Conservation (phyloP, 1,140 invertebrate genomes). For the Oscheius sp. region DNA sequence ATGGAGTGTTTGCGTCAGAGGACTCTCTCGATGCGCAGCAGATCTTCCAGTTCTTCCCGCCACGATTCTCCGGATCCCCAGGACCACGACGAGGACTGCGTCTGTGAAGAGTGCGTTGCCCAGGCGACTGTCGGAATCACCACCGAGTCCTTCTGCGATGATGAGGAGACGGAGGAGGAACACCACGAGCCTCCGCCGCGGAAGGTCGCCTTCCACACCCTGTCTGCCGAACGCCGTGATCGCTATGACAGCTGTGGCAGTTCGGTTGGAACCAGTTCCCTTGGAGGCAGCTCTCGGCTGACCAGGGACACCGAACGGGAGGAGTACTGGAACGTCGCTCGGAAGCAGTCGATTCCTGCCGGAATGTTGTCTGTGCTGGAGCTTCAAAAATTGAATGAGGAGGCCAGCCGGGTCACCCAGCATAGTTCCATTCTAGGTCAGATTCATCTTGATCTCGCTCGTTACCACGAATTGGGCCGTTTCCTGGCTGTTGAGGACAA, state of each 20-base stretch:
- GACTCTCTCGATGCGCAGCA: background rate
- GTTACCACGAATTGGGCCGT: constrained; percentile 68
- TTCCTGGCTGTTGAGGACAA: constrained; percentile 61
- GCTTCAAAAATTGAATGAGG: constrained; percentile 34
- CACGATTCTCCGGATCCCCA: background rate
- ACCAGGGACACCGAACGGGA: constrained; percentile 62
- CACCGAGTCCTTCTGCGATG: background rate
- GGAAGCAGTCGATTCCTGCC: constrained; percentile 48
- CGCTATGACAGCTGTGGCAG: background rate
- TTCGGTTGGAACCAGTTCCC: constrained; percentile 42
- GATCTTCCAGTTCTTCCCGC: background rate
- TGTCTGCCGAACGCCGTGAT: background rate
- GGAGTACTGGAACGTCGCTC: constrained; percentile 60
- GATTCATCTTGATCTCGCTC: constrained; percentile 68
- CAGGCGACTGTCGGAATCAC: background rate
- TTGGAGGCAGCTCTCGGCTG: constrained; percentile 63
- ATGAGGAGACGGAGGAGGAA: constrained; percentile 13
- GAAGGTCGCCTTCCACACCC: constrained; percentile 19
- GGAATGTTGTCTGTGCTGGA: constrained; percentile 61
- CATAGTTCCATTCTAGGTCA: constrained; percentile 49
- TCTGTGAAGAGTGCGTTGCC: constrained; percentile 18
- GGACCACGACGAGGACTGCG: constrained; percentile 38
- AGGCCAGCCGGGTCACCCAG: constrained; percentile 9
- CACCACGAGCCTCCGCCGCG: background rate
- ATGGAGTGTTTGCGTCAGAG: constrained; percentile 42